Evolutionary conservation across 1,140 invertebrate genomes (phyloP).

Genomic region (Drosophila suzukii): DNA sequence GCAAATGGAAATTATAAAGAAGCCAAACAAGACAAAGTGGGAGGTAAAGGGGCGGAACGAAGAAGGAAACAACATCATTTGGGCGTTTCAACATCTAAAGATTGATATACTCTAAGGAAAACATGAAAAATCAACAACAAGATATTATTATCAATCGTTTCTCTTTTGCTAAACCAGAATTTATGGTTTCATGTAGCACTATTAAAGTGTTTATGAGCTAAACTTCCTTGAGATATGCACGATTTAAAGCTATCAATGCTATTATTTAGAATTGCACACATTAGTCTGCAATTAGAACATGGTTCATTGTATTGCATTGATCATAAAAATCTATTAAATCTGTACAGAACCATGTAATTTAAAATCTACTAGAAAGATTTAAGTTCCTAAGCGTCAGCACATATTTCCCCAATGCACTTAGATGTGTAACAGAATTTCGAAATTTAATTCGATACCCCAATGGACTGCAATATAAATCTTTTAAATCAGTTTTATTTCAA

Average conservation of each 20-base stretch:
- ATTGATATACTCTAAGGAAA: conserved; percentile 27
- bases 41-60: conserved; percentile 8
- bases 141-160: conserved; percentile 25
- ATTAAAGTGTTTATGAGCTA: conserved; percentile 5
- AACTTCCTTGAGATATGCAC: conserved; percentile 14
- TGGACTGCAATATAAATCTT: conserved; percentile 10
- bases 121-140: conserved; percentile 16
- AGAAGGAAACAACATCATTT: conserved; percentile 39
- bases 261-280: background rate
- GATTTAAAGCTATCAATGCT: background rate
- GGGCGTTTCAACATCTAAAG: conserved; percentile 46
- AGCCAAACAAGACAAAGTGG: conserved; percentile 22
- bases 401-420: conserved; percentile 6
- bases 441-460: conserved; percentile 4
- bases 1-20: conserved; percentile 51
- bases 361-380: background rate
- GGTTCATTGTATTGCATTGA: conserved; percentile 1
- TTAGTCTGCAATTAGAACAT: background rate
- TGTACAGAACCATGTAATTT: background rate
- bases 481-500: conserved; percentile 4
- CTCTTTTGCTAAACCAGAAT: background rate
- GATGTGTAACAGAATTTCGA: conserved; percentile 2
- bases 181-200: background rate
- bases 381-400: background rate
- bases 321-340: conserved; percentile 4